Base-by-base conservation (phyloP, 2,113 vertebrate species). In the Nothobranchius furzeri region DNA sequence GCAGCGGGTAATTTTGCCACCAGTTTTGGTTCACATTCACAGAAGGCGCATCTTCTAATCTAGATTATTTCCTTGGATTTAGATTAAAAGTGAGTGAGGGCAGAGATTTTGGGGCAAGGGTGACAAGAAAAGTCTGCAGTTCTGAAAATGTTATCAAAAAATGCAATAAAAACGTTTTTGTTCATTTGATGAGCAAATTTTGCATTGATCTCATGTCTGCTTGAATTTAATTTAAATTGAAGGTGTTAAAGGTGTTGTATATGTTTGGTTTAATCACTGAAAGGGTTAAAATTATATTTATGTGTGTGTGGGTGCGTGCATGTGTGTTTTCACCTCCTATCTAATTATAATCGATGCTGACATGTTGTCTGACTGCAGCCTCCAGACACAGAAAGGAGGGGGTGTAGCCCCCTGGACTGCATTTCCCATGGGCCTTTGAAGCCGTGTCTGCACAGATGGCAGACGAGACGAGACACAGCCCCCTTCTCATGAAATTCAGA, bases 341-440 rank as follows among this genome's bases (percentile, higher is more conserved):
- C 36, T 79, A 82, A 85, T 25, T 42, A 50, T 83, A 64, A 87
- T 82, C 57, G 68, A 50, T 60, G 53, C 10, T 76, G 86, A 88
- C 84, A 85, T 51, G 66, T 74, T 82, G 87, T 79, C 78, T 82
- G 82, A 84, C 53, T 74, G 40, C 24, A 47, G 64, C 79, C 78
- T 80, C 46, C 60, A 83, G 78, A 68, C 69, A 73, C 45, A 36
- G 12, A 53, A n/a, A 67, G 45, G 9, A 46, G 57, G 25, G 47
- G 45, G 43, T 61, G 7, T 7, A 35, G 40, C 12, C 60, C 57
- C 47, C 56, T 42, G 74, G 76, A 87, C 84, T 82, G 73, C 79
- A 83, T 87, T 79, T 87, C 89, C 89, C 89, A 85, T 69, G 84
- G 82, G 85, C 30, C 81, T 70, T 66, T 76, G 75, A 63, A 77